A percentile compares a stretch with the other conserved stretches of the same genome.
These are phyloP conservation scores for Bombus balteatus DNA, from an alignment of 1,140 invertebrate genomes.

Conservation along the genomic window DNA sequence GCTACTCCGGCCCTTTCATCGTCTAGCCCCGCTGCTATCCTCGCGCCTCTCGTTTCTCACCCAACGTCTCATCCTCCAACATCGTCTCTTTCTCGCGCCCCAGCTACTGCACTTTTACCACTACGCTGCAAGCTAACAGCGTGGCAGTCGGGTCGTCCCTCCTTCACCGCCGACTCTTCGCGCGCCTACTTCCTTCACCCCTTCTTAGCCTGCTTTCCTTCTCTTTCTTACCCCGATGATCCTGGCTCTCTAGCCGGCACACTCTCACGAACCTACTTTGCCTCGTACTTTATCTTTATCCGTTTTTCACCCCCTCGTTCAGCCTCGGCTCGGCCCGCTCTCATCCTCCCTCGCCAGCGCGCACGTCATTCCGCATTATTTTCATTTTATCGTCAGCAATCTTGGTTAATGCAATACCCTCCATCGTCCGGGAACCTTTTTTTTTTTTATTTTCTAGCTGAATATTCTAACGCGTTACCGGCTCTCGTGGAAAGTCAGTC, in stretches of 20 bases:
- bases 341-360: constrained; percentile 56
- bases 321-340: background rate
- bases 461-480: constrained; percentile 73
- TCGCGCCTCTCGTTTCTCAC: constrained; percentile 10
- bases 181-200: background rate
- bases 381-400: constrained; percentile 83
- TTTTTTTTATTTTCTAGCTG: constrained; percentile 69
- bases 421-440: background rate
- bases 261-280: constrained; percentile 66
- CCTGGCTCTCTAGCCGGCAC: constrained; percentile 23
- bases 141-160: constrained; percentile 9
- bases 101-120: too few species aligned
- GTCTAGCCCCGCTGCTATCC: too few species aligned
- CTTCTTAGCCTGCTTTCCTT: background rate
- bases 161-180: background rate
- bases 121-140: background rate
- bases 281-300: constrained; percentile 70
- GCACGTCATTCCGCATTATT: constrained; percentile 82
- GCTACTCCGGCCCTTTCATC: constrained; percentile 48
- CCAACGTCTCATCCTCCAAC: background rate
- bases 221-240: constrained; percentile 25
- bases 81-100: background rate
- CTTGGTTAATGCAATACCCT: constrained; percentile 82
- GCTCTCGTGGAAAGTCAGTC: constrained; percentile 67
- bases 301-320: constrained; percentile 54